A percentile compares a stretch with the other conserved stretches of the same genome.
Conservation (phyloP, 2,113 vertebrate genomes). For the Acrocephalus kingi region DNA sequence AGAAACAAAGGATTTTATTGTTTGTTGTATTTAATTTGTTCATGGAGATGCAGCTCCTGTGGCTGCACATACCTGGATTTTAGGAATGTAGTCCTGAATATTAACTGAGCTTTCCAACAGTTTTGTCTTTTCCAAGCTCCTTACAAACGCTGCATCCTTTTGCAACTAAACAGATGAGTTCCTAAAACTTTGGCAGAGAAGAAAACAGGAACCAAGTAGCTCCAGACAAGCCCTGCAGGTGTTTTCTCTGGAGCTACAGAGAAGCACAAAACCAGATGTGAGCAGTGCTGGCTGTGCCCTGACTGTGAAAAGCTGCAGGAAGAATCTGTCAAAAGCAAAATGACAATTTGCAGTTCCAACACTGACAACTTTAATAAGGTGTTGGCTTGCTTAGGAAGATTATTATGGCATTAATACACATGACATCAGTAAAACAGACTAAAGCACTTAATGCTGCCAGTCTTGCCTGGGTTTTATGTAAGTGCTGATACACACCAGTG, state of each 20-base stretch:
- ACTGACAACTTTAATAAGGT: background rate
- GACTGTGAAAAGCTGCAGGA: background rate
- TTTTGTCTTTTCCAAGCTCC: background rate
- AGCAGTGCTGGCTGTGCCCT: background rate
- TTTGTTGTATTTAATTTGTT: background rate
- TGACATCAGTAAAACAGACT: background rate
- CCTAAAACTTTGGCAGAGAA: background rate
- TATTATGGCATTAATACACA: background rate
- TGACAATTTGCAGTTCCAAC: background rate
- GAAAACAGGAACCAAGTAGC: background rate
- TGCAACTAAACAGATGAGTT: background rate
- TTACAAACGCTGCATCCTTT: background rate
- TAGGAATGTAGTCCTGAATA: background rate
- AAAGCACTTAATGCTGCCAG: slow-evolving; percentile 13
- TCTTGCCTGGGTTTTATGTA: background rate
- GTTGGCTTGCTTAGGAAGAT: slow-evolving; percentile 4
- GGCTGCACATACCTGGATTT: background rate
- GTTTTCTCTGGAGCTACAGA: slow-evolving; percentile 6
- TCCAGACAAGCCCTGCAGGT: background rate
- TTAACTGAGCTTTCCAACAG: background rate
- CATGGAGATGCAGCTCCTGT: background rate
- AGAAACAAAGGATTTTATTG: background rate
- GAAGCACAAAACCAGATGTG: slow-evolving; percentile 18
- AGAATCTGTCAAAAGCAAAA: background rate
- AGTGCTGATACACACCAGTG: background rate